Evolutionary conservation across 2,888 invertebrate genomes (phyloP).

Genomic region (Himalopsyche japonica): DNA sequence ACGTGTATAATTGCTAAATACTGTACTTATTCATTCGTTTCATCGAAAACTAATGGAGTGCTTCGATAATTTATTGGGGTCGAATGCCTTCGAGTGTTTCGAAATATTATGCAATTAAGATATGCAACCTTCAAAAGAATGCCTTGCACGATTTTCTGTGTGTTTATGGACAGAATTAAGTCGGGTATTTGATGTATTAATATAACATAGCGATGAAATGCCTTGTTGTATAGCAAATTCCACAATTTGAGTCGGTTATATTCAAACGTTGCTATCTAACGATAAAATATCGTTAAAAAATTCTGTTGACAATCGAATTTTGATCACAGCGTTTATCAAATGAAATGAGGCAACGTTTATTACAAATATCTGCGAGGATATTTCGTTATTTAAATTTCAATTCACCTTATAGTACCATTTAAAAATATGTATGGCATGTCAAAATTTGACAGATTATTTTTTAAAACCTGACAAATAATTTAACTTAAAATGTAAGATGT

Average conservation of each 20-base stretch:
- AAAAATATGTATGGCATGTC: too few relatives aligned
- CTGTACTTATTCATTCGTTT: background rate
- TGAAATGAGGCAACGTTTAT: too few relatives aligned
- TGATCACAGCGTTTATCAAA: too few relatives aligned
- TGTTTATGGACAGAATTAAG: background rate
- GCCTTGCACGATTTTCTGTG: background rate
- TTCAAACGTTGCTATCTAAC: too few relatives aligned
- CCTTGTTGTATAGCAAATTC: background rate
- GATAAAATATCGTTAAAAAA: too few relatives aligned
- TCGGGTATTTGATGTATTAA: background rate
- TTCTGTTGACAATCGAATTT: too few relatives aligned
- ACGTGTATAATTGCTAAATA: background rate
- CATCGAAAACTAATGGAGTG: background rate
- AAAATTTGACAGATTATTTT: too few relatives aligned
- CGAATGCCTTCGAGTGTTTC: background rate
- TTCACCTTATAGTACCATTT: too few relatives aligned
- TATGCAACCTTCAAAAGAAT: background rate
- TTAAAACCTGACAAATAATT: too few relatives aligned
- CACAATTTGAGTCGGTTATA: background rate
- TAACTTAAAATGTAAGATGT: too few relatives aligned
- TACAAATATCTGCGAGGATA: too few relatives aligned
- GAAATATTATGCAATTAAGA: background rate
- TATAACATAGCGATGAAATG: background rate
- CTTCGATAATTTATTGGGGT: background rate
- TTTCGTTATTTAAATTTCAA: too few relatives aligned